Base-by-base conservation (phyloP, 2,113 vertebrate genomes). In the Theristicus caerulescens region DNA sequence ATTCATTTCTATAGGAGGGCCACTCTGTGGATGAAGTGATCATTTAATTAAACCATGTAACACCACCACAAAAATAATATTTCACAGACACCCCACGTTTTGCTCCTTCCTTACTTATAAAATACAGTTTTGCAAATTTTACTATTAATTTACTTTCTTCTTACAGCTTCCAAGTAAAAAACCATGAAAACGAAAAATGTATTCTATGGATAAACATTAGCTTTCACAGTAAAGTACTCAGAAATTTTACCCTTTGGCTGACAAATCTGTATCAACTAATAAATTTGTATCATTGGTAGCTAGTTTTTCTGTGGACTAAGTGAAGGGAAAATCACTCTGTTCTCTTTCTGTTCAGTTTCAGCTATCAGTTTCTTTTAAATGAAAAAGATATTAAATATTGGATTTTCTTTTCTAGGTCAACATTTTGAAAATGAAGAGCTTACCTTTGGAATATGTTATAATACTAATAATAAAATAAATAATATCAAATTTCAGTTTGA, bases 111-210 rank as follows among this genome's bases (percentile, higher is more conserved):
- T 74, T 62, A 36, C 21, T 52, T 59, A 34, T 26, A 79, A 29
- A 88, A 78, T 7, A 71, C 1, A 65, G 21, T 57, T 67, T 52
- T 52, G 10, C 18, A 79, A 55, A 76, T 57, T 54, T 82, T 31
- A 86, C 14, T 42, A 73, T n/a, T 25, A 52, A 86, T 62, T 78
- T 40, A 66, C 34, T 76, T 88, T 78, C n/a, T 80, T 69, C 67
- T 59, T 78, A 19, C 1, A 71, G 36, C 13, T 92, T 71, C 34
- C 29, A 46, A 87, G 42, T 6, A 79, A 89, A 86, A 86, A 21
- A 0, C 0, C 55, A 51, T 10, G 17, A 58, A 86, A 66, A 46
- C 0, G 0, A 49, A 20, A 89, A 81, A 10, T 0, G 5, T 54
- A 21, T 38, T 66, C 29, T 24, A 16, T 71, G 55, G 13, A 38